Percentiles rank a stretch among this genome's conserved stretches.
These are phyloP conservation scores for Poecilia wingei DNA, from an alignment of 2,797 vertebrate genomes.

Conservation along the genomic window DNA sequence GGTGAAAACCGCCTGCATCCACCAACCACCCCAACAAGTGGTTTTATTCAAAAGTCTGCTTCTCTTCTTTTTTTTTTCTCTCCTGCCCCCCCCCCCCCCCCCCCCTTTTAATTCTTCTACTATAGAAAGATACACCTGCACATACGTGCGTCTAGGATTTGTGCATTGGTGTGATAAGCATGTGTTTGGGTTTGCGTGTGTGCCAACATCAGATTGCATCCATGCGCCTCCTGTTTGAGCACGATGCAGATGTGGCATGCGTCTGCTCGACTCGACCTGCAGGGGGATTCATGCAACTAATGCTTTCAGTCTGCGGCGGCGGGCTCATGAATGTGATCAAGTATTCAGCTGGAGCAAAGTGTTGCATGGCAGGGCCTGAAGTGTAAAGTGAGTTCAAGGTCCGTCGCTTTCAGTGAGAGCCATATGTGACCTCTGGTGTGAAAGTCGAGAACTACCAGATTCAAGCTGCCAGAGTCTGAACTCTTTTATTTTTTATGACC, in stretches of 20 bases:
- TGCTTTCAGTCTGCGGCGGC: slow-evolving; percentile 59
- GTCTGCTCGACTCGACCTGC: slow-evolving; percentile 56
- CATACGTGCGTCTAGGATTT: slow-evolving; percentile 4
- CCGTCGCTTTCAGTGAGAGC: slow-evolving; percentile 54
- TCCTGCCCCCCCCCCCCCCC: too few relatives aligned
- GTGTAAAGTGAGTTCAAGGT: slow-evolving; percentile 68
- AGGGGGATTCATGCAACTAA: slow-evolving; percentile 58
- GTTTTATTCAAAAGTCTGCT: too few relatives aligned
- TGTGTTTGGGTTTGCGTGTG: slow-evolving; percentile 12
- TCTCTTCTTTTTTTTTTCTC: too few relatives aligned
- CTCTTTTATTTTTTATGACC: slow-evolving; percentile 47
- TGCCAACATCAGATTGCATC: slow-evolving; percentile 15
- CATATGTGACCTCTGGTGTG: slow-evolving; percentile 69
- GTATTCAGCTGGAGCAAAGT: slow-evolving; percentile 65
- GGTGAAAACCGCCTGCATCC: too few relatives aligned
- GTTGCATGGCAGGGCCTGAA: slow-evolving; percentile 55
- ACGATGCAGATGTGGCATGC: slow-evolving; percentile 72
- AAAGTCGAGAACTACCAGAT: slow-evolving; percentile 66
- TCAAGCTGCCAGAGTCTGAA: slow-evolving; percentile 39
- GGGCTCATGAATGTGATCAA: slow-evolving; percentile 65
- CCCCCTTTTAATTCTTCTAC: slow-evolving; percentile 8
- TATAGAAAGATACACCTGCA: slow-evolving; percentile 51
- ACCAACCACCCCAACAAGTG: too few relatives aligned
- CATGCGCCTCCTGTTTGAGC: slow-evolving; percentile 34
- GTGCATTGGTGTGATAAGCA: background rate